Evolutionary conservation across 2,797 vertebrate species (phyloP).

Genomic region (Micropoecilia bifurca): DNA sequence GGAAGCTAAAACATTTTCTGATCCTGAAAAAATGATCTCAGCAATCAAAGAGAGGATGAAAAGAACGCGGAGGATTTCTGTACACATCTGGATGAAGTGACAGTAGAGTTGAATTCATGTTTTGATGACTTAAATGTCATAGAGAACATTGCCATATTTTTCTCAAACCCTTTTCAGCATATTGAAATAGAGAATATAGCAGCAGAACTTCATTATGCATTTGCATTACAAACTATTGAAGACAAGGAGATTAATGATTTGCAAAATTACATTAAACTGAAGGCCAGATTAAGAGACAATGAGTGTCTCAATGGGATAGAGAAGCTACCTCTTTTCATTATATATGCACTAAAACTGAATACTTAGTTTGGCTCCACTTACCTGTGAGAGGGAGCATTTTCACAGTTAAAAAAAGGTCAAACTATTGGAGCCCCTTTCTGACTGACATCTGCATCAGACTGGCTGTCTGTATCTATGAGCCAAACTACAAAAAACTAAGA

Average conservation of each 20-base stretch:
- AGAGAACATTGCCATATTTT: neutral
- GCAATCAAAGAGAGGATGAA: neutral
- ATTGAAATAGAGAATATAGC: neutral
- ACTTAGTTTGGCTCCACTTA: too few relatives aligned
- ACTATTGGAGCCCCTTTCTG: too few relatives aligned
- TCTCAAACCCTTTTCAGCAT: conserved; percentile 8
- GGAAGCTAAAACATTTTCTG: neutral
- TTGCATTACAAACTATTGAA: conserved; percentile 35
- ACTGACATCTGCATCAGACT: too few relatives aligned
- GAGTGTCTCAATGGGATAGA: too few relatives aligned
- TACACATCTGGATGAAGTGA: neutral
- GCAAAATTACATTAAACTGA: too few relatives aligned
- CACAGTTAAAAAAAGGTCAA: too few relatives aligned
- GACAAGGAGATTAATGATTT: neutral
- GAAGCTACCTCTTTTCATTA: too few relatives aligned
- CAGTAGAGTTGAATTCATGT: neutral
- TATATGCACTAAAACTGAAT: too few relatives aligned
- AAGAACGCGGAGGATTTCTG: neutral
- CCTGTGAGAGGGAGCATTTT: too few relatives aligned
- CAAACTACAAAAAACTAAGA: too few relatives aligned
- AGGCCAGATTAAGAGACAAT: too few relatives aligned
- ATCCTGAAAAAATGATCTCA: neutral
- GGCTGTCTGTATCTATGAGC: too few relatives aligned
- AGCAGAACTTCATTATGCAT: conserved; percentile 5
- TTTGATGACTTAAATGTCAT: neutral